Percentiles rank a stretch among this genome's conserved stretches.
These are phyloP conservation scores for Entomyzon cyanotis DNA, from an alignment of 2,113 vertebrate genomes.

Conservation along the genomic window DNA sequence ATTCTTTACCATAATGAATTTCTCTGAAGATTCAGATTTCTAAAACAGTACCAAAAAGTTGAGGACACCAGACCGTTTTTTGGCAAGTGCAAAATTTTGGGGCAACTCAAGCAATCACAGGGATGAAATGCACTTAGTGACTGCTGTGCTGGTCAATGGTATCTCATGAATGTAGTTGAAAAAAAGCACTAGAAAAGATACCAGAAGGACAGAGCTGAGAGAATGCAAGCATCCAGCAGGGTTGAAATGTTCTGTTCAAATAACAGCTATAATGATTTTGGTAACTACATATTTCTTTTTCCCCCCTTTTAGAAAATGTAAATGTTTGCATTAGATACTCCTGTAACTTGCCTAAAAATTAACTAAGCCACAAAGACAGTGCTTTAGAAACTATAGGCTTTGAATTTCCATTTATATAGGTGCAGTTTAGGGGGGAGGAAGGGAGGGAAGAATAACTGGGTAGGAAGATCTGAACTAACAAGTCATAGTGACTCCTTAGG, in stretches of 20 bases:
- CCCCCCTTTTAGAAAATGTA: neutral
- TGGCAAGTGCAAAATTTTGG: neutral
- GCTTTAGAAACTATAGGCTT: neutral
- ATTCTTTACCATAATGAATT: neutral
- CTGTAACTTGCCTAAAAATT: neutral
- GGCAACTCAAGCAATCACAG: neutral
- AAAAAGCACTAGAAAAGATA: neutral
- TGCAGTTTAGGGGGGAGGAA: neutral
- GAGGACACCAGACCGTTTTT: neutral
- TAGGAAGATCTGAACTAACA: neutral
- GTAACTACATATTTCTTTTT: neutral
- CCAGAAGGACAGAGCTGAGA: neutral
- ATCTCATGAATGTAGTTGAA: neutral
- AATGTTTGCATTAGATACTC: neutral
- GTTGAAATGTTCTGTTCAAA: neutral
- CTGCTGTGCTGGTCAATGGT: neutral
- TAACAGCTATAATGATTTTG: neutral
- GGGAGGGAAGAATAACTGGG: neutral
- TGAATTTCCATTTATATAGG: constrained; percentile 5
- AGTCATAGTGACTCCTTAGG: neutral
- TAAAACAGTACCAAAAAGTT: neutral
- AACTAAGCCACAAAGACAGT: neutral
- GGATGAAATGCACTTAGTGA: neutral
- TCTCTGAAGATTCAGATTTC: neutral
- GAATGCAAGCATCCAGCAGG: neutral